Evolutionary conservation across 2,888 invertebrate genomes (phyloP), one percentile per base, ranked within the genome.

Genomic region (Eristalinus aeneus): DNA sequence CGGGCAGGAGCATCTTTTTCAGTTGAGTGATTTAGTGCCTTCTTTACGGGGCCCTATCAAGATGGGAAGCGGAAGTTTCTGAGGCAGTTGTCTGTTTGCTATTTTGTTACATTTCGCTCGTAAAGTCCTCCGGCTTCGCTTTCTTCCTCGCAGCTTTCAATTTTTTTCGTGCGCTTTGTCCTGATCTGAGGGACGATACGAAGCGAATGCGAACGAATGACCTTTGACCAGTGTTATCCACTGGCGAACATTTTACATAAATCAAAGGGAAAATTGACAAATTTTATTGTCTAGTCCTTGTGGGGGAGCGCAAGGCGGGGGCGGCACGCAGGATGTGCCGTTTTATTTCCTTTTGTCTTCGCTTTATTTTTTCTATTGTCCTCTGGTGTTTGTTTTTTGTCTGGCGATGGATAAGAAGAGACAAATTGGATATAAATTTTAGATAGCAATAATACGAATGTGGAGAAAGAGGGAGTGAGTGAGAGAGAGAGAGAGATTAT

Each of bases 21-120:
- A 61, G 72, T 79, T 79, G 73, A 79, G 79, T 79, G 67, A 79
- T 79, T 79, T 73, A 79, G 79, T 79, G 79, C 79, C 67, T 73
- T 73, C 73, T 79, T 79, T 79, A 79, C 79, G 72, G 67, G 10
- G 67, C 67, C 23, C 79, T 73, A 79, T 79, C 79, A 79, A 79
- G 79, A 79, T 79, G 79, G 79, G 72, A 54, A 72, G 67, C 79
- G 67, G 60, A 79, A 73, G 20, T 71, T 78, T 71, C 64, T 54
- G 56, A 22, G 71, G 23, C 63, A 20, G 31, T 71, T 58, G 16
- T 16, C 8, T 46, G 8, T 46, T 46, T 34, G 34, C 9, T n/a
- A n/a, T 34, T 34, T 34, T 34, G 34, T 34, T 34, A 34, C 34
- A 34, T 34, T 34, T 6, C 9, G 39, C 39, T 5, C 39, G 5